Conservation (phyloP, 1,140 invertebrate genomes). For the Babylonia areolata region DNA sequence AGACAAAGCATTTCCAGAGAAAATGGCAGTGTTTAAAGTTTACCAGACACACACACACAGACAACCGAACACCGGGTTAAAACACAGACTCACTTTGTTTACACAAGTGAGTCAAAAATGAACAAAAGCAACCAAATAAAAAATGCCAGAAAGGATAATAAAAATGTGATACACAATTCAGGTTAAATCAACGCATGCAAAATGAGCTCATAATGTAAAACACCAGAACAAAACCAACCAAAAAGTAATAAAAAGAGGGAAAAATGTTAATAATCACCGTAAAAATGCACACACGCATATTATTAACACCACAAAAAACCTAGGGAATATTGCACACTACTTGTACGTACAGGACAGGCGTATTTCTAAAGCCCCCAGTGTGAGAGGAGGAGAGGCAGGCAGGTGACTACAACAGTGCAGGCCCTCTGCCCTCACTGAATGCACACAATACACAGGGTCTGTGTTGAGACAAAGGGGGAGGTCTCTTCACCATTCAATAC, state of each 20-base stretch:
- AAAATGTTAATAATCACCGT: neutral
- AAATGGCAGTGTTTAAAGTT: too few relatives aligned
- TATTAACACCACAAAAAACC: neutral
- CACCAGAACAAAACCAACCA: neutral
- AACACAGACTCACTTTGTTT: too few relatives aligned
- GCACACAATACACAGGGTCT: neutral
- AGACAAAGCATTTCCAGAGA: too few relatives aligned
- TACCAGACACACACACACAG: too few relatives aligned
- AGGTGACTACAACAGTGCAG: neutral
- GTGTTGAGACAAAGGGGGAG: neutral
- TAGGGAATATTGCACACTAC: slow-evolving; percentile 23
- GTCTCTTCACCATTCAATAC: neutral
- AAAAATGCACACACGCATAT: neutral
- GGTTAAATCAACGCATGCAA: too few relatives aligned
- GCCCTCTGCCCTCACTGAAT: neutral
- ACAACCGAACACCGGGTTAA: too few relatives aligned
- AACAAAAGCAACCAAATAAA: too few relatives aligned
- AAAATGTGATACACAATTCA: too few relatives aligned
- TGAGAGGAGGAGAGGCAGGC: neutral
- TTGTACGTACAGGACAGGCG: neutral
- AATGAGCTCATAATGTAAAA: too few relatives aligned
- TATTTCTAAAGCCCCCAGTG: neutral
- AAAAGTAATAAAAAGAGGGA: neutral
- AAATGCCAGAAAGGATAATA: too few relatives aligned
- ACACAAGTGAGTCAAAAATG: too few relatives aligned